Evolutionary conservation across 2,888 invertebrate genomes (phyloP), one percentile per base, ranked within the genome.

Genomic region (Zelleria hepariella): DNA sequence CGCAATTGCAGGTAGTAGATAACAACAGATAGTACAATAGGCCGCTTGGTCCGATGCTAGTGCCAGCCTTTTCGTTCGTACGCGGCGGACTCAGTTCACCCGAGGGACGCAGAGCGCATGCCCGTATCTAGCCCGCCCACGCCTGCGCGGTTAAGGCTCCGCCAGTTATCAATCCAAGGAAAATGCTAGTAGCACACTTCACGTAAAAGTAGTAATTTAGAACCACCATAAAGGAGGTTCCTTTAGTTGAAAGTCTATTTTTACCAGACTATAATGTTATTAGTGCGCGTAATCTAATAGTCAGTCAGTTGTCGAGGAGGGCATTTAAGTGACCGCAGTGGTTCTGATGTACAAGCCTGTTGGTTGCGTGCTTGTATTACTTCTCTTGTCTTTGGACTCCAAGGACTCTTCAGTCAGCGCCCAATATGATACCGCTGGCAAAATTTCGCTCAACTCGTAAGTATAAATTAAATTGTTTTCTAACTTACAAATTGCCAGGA

Each of bases 361-460:
- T 67, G 72, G 77, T 67, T 68, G 73, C 56, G 71, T 75, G 61
- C 74, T 79, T 64, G 67, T 86, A 61, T 69, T 86, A 63, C 72
- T 88, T 64, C 71, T 85, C 61, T 68, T 86, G 69, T 83, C 76
- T 69, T 76, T 86, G 68, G 82, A 86, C 67, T 82, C 81, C 71
- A 78, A 79, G 73, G 80, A 86, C 71, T 87, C 86, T 70, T 79
- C 82, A 57, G 82, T 82, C 63, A 87, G 77, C 71, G 76, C 74
- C 66, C 85, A 86, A 68, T 71, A 86, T 80, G 86, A 87, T 64
- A 70, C 75, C 64, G 61, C 70, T 64, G 71, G 67, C 65, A 86
- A 79, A 71, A 84, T 88, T 70, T 81, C 84, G 65, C 77, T 88
- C 62, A 88, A 83, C 70, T 77, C 86, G 88, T 86, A 82, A 83